Base-by-base conservation (phyloP, 2,797 vertebrate genomes). In the Antennarius maculatus region DNA sequence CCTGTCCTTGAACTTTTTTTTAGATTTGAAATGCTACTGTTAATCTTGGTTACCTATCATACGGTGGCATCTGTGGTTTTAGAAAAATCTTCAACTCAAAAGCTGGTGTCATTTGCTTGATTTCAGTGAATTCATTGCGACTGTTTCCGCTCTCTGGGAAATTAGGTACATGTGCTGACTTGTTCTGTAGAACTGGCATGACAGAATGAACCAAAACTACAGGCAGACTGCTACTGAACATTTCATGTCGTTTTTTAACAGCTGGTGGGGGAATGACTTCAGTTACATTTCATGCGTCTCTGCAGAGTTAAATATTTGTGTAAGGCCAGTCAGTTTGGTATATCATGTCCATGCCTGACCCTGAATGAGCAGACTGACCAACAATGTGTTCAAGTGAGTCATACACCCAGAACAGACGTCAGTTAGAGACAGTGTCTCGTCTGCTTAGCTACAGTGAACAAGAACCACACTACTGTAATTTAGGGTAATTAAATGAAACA, bases 91-190 rank as follows among this genome's bases (percentile, higher is more conserved):
- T 27, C 61, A 10, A 3, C 28, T 43, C 1, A 28, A 27, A 37
- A 9, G 0, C 34, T 62, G 37, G 8, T 46, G 10, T 16, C 3
- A 16, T 71, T 80, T 69, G 42, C 41, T 42, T 42, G 1, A 42
- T 15, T 34, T 34, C 7, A 1, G 52, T 88, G 84, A 87, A 66
- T 64, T 85, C 81, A 84, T 71, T 46, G 15, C 11, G 16, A 42
- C 13, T 55, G 75, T 82, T 84, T 64, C 12, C 55, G 17, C 69
- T 74, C 23, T 66, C 15, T 73, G 63, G 65, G 34, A 78, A 76
- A 54, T 17, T 4, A 46, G 56, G 63, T 49, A 13, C 62, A 67
- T 83, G 65, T 67, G 6, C 50, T 41, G 66, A 82, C 74, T 67
- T 43, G 66, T 49, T 64, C 11, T 71, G 47, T 29, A 79, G 17